phyloP scores from a whole-genome alignment of 2,797 vertebrate species.

The Botia almorhae region DNA sequence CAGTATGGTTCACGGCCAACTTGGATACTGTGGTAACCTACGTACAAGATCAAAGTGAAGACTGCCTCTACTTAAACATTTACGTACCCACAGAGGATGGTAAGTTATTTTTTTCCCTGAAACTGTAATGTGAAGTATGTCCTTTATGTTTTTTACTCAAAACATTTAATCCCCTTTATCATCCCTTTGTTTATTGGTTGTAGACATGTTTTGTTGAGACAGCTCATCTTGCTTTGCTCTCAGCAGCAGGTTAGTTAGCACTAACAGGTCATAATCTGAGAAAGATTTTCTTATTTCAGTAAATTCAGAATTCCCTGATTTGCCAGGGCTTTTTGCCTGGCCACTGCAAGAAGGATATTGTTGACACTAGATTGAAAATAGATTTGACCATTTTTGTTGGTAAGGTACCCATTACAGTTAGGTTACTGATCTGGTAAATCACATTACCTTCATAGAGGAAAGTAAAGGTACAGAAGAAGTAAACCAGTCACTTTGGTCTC shows the following conservation, averaged over 20 bases:
- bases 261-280: background rate
- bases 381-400: conserved; percentile 25
- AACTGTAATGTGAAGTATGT: background rate
- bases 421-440: conserved; percentile 21
- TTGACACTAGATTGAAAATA: conserved; percentile 17
- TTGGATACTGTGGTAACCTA: conserved; percentile 94
- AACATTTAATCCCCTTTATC: background rate
- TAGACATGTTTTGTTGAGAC: background rate
- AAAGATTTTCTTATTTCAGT: conserved; percentile 15
- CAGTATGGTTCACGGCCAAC: conserved; percentile 95
- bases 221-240: background rate
- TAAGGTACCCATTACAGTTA: background rate
- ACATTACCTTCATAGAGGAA: conserved; percentile 14
- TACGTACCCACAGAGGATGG: conserved; percentile 95
- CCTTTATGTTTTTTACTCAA: background rate
- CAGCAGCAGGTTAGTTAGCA: conserved; percentile 1
- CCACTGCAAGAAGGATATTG: conserved; percentile 12
- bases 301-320: conserved; percentile 2
- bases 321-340: conserved; percentile 15
- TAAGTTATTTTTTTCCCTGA: conserved; percentile 71
- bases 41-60: conserved; percentile 94
- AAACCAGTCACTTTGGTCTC: background rate
- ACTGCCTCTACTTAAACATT: conserved; percentile 94
- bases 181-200: conserved; percentile 1
- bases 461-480: background rate